Percentiles rank a stretch among this genome's conserved stretches.
phyloP scores from a whole-genome alignment of 1,140 invertebrate genomes.

The Triops cancriformis region DNA sequence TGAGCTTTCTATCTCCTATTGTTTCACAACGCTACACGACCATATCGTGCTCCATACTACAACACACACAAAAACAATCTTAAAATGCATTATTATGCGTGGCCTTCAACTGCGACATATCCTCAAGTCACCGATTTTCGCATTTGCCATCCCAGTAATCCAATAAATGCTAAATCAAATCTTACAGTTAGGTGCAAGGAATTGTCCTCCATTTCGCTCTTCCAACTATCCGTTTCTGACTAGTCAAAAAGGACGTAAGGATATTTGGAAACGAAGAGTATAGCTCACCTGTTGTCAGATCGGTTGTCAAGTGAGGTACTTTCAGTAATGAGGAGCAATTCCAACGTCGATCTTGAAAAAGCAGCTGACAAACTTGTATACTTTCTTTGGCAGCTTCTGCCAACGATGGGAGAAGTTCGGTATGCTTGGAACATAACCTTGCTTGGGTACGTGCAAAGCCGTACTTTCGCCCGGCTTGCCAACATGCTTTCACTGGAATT shows the following conservation, averaged over 20 bases:
- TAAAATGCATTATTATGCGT: not conserved
- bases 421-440: conserved; percentile 33
- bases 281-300: conserved; percentile 60
- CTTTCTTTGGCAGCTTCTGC: conserved; percentile 58
- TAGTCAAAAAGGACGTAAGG: not conserved
- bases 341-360: conserved; percentile 66
- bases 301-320: conserved; percentile 60
- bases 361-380: conserved; percentile 57
- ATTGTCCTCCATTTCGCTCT: no score
- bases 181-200: no score
- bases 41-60: no score
- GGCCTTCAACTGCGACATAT: no score
- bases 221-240: no score
- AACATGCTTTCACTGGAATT: not conserved
- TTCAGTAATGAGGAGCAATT: conserved; percentile 69
- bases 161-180: no score
- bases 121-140: no score
- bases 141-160: no score
- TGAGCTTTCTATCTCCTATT: no score
- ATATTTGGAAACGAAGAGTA: not conserved
- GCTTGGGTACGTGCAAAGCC: not conserved
- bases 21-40: no score
- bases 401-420: conserved; percentile 67
- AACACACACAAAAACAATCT: no score
- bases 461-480: not conserved